Conservation (phyloP, 2,113 vertebrate species). For the Ctenodactylus gundi region DNA sequence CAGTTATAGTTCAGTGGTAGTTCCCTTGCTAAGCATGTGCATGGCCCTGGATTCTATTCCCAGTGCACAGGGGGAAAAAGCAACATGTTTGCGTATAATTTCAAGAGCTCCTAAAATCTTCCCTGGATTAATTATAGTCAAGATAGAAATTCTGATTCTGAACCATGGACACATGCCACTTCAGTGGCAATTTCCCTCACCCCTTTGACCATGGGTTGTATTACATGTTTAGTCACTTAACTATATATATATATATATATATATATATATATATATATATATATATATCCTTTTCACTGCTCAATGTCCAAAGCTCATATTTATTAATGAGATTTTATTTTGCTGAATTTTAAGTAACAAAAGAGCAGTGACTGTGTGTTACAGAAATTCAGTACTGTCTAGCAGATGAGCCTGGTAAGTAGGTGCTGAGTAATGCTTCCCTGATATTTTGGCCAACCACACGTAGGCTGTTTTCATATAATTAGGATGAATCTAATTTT, state of each 20-base stretch:
- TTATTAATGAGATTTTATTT: not conserved
- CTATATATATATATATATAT: not conserved
- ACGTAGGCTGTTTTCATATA: conserved; percentile 58
- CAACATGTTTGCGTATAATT: not conserved
- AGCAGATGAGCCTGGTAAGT: not conserved
- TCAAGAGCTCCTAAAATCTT: not conserved
- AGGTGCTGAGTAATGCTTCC: conserved; percentile 63
- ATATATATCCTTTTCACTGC: not conserved
- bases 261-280: not conserved
- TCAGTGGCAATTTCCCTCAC: not conserved
- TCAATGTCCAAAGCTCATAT: not conserved
- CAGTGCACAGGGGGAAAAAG: not conserved
- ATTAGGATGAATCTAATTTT: conserved; percentile 80
- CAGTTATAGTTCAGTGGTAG: not conserved
- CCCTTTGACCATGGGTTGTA: not conserved
- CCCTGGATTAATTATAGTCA: not conserved
- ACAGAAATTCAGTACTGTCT: not conserved
- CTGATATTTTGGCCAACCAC: conserved; percentile 47
- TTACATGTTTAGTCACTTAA: not conserved
- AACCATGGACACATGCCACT: not conserved
- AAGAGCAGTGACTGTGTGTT: conserved; percentile 51
- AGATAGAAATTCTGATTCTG: not conserved
- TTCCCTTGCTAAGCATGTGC: not conserved
- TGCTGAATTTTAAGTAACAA: conserved; percentile 62
- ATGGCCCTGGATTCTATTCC: not conserved